Percentiles rank a stretch among this genome's conserved stretches.
Evolutionary conservation across 2,888 invertebrate species (phyloP).

Genomic region (Napeogenes sylphis): DNA sequence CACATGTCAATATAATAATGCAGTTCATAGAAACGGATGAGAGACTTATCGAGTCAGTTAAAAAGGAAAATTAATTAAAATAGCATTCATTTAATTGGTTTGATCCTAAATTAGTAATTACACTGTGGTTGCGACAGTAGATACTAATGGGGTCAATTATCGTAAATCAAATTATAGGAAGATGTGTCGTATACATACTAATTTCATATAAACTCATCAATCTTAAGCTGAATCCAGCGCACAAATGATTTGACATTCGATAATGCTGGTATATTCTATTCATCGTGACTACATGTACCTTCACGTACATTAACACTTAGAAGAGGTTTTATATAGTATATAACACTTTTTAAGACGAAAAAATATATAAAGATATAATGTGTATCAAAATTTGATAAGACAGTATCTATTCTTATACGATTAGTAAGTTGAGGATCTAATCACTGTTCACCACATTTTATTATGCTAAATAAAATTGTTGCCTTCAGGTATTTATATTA

Average conservation of each 20-base stretch:
- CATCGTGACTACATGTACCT: slow-evolving; percentile 7
- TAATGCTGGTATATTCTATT: slow-evolving; percentile 32
- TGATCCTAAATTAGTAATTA: slow-evolving; percentile 14
- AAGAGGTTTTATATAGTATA: background rate
- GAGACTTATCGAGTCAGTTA: no score
- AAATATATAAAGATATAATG: no score
- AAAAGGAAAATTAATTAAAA: no score
- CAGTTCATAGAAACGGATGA: background rate
- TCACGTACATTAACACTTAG: background rate
- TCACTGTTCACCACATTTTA: no score
- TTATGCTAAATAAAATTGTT: no score
- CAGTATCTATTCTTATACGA: no score
- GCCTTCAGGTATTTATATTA: no score
- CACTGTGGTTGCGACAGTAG: slow-evolving; percentile 24
- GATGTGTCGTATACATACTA: slow-evolving; percentile 33
- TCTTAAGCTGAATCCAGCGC: slow-evolving; percentile 33
- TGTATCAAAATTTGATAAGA: no score
- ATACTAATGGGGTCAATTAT: slow-evolving; percentile 33
- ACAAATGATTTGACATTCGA: slow-evolving; percentile 36
- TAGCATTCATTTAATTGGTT: background rate
- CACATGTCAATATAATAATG: background rate
- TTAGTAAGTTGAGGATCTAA: no score
- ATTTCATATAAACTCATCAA: slow-evolving; percentile 37
- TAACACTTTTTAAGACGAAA: no score
- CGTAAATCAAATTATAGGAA: slow-evolving; percentile 36